Evolutionary conservation across 2,113 vertebrate genomes (phyloP), one percentile per base, ranked within the genome.

Genomic region (Eclectus roratus): DNA sequence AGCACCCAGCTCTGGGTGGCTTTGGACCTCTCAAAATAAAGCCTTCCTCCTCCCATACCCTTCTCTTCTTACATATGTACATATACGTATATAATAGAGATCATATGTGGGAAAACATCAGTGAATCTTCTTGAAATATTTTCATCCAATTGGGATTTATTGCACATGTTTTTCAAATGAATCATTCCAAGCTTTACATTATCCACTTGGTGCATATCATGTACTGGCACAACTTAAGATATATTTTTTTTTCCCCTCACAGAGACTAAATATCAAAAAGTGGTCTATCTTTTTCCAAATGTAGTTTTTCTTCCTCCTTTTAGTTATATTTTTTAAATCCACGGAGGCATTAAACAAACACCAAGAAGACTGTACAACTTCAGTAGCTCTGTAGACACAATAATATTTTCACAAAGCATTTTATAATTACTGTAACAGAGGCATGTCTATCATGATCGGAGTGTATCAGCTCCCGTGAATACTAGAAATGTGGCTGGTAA

Each of bases 401-500:
- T 31, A 68, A 33, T 95, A 95, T 96, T 94, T 96, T 93, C 91
- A 95, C 93, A 94, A 93, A 89, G 81, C 68, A 25, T 60, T 94
- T 95, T 77, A 13, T 96, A 96, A 96, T 96, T 93, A 88, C 88
- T 95, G 81, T 80, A 91, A 63, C 89, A 94, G 89, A 91, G 85
- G 88, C 89, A 94, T 89, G 89, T 95, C 89, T 94, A 77, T 93
- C 88, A 91, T 28, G 85, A 82, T 60, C 0, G 12, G 68, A 85
- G 81, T 90, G 82, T 83, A 94, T 93, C 89, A 88, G 91, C 87
- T 92, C 84, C 76, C 8, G 53, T 94, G 93, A 94, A 91, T 61
- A 46, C 63, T 85, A 53, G 68, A 95, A 85, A 88, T 83, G 85
- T 88, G 85, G 76, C 76, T 96, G 91, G 76, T 95, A 85, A 88